Evolutionary conservation across 2,797 vertebrate genomes (phyloP), one percentile per base, ranked within the genome.

Genomic region (Tolypeutes matacus): DNA sequence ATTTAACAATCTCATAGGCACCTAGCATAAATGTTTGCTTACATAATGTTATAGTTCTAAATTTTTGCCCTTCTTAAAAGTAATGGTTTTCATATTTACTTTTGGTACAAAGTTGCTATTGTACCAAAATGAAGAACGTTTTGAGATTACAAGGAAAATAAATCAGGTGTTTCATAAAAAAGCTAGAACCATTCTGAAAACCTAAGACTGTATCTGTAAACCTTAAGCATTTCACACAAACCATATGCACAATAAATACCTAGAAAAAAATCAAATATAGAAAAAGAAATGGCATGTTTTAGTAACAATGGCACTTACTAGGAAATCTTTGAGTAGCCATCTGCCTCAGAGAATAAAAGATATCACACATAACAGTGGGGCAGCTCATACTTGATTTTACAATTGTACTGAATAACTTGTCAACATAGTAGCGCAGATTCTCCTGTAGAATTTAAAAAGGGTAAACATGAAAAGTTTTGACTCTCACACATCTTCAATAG

Each of bases 341-440:
- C 90, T 99, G 99, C 96, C 99, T 99, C 96, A 99, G 98, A 78
- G 99, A 99, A 97, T 99, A 99, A 98, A 99, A 99, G 93, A 99
- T 98, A 73, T 99, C 99, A 97, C 99, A 99, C 99, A 99, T 99
- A 29, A 99, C 98, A n/a, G 99, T 99, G 78, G 99, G 99, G 96
- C 99, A 99, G 98, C 98, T 99, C 97, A 99, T 99, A 96, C 99
- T 99, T 36, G 99, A 99, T 97, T 98, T 98, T 49, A 99, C 99
- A 98, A 99, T 99, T 95, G 99, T 99, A 93, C 98, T 99, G 98
- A 99, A 99, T 42, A 99, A 99, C 97, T 99, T 99, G 98, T 99
- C 99, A 86, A 99, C 99, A 13, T 99, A 99, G 94, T 98, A 98
- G 97, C 99, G 99, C n/a, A 99, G 99, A 96, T 99, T 99, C 97